These are phyloP conservation scores for Chaetura pelagica DNA, from an alignment of 2,113 vertebrate species.

Conservation along the genomic window DNA sequence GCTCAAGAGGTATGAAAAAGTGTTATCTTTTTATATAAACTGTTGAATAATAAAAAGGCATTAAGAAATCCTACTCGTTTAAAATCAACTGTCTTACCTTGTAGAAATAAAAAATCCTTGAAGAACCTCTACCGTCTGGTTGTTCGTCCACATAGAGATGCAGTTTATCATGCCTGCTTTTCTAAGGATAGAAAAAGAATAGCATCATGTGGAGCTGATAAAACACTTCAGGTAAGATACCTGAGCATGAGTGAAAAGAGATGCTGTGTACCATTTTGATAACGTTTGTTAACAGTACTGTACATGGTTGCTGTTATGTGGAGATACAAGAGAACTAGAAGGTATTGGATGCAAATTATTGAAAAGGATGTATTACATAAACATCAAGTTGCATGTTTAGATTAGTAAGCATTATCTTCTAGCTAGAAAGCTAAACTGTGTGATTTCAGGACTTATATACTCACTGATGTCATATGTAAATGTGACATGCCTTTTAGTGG, in stretches of 20 bases:
- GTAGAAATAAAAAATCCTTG: conserved; percentile 88
- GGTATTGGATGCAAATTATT: not conserved
- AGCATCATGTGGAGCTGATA: conserved; percentile 92
- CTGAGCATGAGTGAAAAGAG: not conserved
- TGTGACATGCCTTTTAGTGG: not conserved
- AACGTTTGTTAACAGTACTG: not conserved
- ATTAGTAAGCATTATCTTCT: not conserved
- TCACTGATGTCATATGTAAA: rapidly evolving
- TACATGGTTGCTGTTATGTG: not conserved
- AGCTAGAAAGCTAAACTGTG: not conserved
- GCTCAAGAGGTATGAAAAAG: not conserved
- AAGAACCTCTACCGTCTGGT: conserved; percentile 89
- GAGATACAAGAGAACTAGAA: not conserved
- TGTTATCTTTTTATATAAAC: not conserved
- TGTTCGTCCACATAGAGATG: conserved; percentile 90
- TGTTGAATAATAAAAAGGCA: not conserved
- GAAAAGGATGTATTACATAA: not conserved
- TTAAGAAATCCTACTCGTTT: not conserved
- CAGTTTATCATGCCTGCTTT: conserved; percentile 92
- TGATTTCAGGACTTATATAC: not conserved
- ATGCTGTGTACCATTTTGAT: not conserved
- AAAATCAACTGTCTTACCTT: not conserved
- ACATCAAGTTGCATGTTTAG: not conserved
- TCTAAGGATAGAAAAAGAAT: conserved; percentile 89
- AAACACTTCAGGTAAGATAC: conserved; percentile 86